Percentiles rank a stretch among this genome's conserved stretches.
phyloP scores from a whole-genome alignment of 2,797 vertebrate genomes.

The Sebastes hubbsi region DNA sequence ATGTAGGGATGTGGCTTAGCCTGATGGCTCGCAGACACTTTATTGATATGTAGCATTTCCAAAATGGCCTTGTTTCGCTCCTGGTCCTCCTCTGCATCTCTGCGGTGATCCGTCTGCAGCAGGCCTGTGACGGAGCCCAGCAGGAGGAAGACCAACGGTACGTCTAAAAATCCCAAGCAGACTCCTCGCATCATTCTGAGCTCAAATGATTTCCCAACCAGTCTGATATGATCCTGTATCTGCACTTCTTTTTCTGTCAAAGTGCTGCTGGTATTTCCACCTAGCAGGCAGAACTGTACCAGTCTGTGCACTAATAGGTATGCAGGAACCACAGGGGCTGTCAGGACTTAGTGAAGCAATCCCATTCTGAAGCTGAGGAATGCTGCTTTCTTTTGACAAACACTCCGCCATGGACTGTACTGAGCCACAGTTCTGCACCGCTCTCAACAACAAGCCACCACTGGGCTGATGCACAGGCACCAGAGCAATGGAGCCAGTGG shows the following conservation, averaged over 20 bases:
- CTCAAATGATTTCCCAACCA: not conserved
- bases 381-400: conserved; percentile 72
- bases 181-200: conserved; percentile 33
- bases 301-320: conserved; percentile 70
- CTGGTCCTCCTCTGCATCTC: conserved; percentile 35
- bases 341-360: conserved; percentile 73
- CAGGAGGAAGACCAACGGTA: conserved; percentile 18
- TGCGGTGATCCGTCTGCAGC: conserved; percentile 41
- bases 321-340: conserved; percentile 70
- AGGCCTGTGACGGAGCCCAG: conserved; percentile 23
- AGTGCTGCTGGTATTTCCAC: conserved; percentile 34
- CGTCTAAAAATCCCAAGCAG: not conserved
- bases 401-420: conserved; percentile 45
- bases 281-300: conserved; percentile 46
- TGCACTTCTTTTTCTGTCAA: not conserved
- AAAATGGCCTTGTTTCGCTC: conserved; percentile 74
- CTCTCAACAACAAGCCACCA: not conserved
- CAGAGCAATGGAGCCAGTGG: not conserved
- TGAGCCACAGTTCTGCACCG: not conserved
- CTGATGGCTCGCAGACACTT: conserved; percentile 72
- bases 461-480: not conserved
- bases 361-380: conserved; percentile 76
- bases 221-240: not conserved
- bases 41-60: conserved; percentile 83
- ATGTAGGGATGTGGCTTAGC: conserved; percentile 82